A percentile compares a stretch with the other conserved stretches of the same genome.
phyloP scores from a whole-genome alignment of 2,113 vertebrate genomes.

The Synodontis membranacea region DNA sequence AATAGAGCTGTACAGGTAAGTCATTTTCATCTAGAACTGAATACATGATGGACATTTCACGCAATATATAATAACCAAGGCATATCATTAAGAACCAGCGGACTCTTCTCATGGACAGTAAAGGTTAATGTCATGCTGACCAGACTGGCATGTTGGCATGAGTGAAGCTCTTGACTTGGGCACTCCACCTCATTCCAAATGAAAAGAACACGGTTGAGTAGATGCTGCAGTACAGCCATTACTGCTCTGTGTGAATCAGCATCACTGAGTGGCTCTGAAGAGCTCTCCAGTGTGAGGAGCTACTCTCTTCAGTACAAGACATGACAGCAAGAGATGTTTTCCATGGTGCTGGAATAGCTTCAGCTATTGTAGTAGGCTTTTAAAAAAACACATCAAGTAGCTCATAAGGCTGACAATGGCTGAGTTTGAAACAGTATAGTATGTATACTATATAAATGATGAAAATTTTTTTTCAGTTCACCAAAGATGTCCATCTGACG shows the following conservation, averaged over 20 bases:
- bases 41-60: neutral
- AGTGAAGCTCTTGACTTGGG: conserved; percentile 39
- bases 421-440: neutral
- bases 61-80: conserved; percentile 11
- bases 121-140: conserved; percentile 23
- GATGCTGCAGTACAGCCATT: conserved; percentile 53
- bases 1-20: neutral
- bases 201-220: conserved; percentile 37
- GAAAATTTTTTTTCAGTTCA: neutral
- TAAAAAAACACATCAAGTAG: conserved; percentile 41
- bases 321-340: conserved; percentile 25
- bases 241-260: conserved; percentile 53
- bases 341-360: conserved; percentile 2
- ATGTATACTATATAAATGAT: neutral
- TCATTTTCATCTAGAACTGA: neutral
- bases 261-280: conserved; percentile 54
- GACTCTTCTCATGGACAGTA: neutral
- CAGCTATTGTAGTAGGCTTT: conserved; percentile 18
- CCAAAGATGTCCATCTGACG: neutral
- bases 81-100: conserved; percentile 1
- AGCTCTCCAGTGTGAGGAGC: conserved; percentile 53
- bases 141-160: conserved; percentile 35
- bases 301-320: conserved; percentile 26
- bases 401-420: conserved; percentile 20
- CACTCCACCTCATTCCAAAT: conserved; percentile 42